phyloP scores from a whole-genome alignment of 1,140 invertebrate genomes.

The Penaeus indicus region DNA sequence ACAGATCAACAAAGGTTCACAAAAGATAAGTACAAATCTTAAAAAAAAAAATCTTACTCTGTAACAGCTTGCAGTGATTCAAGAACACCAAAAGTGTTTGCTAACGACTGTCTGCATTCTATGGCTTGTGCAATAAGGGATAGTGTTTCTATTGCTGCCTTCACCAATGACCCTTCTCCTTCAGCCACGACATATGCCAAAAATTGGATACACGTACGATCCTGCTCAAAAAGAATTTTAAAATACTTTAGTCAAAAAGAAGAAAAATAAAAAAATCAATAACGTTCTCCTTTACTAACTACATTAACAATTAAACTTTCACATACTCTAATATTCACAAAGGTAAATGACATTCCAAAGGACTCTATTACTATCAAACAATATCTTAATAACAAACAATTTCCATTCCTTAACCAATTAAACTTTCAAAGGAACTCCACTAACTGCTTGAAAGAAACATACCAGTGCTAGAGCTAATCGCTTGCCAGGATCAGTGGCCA shows the following conservation, averaged over 20 bases:
- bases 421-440: neutral
- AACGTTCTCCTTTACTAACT: neutral
- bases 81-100: slow-evolving; percentile 66
- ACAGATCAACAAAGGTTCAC: neutral
- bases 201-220: slow-evolving; percentile 66
- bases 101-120: slow-evolving; percentile 62
- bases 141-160: slow-evolving; percentile 63
- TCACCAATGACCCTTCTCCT: slow-evolving; percentile 61
- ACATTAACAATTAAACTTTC: neutral
- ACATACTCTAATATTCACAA: neutral
- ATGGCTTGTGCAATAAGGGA: slow-evolving; percentile 62
- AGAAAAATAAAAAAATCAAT: neutral
- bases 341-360: no score
- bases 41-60: slow-evolving; percentile 35
- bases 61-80: slow-evolving; percentile 65
- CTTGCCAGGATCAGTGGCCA: slow-evolving; percentile 64
- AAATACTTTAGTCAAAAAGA: neutral
- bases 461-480: slow-evolving; percentile 65
- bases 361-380: no score
- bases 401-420: neutral
- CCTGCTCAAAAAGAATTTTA: slow-evolving; percentile 45
- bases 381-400: no score
- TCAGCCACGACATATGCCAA: slow-evolving; percentile 67
- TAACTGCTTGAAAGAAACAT: neutral
- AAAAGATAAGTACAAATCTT: neutral